A percentile compares a stretch with the other conserved stretches of the same genome.
Evolutionary conservation across 1,140 invertebrate genomes (phyloP).

Genomic region (Lasioglossum albipes): DNA sequence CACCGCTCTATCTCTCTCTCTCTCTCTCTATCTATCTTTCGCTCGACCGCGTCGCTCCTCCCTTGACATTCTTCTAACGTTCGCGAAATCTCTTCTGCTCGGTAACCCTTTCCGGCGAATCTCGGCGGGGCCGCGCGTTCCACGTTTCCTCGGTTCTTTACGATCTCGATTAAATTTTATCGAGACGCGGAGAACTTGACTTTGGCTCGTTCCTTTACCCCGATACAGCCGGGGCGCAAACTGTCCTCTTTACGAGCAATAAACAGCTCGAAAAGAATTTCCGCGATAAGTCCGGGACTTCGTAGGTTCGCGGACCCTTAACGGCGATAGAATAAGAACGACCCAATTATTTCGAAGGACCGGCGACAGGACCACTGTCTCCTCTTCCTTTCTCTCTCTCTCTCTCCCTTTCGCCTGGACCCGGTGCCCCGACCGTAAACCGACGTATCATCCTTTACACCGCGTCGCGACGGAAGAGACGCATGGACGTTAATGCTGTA

Average conservation of each 20-base stretch:
- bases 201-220: conserved; percentile 25
- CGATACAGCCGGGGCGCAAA: conserved; percentile 26
- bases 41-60: too few species aligned
- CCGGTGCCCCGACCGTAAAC: conserved; percentile 2
- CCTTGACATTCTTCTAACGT: neutral
- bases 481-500: neutral
- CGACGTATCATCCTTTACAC: neutral
- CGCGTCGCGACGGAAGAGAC: neutral
- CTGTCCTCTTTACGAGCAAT: conserved; percentile 39
- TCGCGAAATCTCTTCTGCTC: conserved; percentile 4
- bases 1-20: too few species aligned
- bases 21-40: neutral
- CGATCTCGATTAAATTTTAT: conserved; percentile 46
- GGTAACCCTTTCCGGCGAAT: conserved; percentile 9
- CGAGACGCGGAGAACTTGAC: conserved; percentile 21
- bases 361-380: neutral
- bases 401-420: neutral
- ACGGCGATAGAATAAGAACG: conserved; percentile 44
- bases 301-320: conserved; percentile 20
- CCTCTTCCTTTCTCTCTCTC: too few species aligned
- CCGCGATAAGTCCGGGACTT: conserved; percentile 22
- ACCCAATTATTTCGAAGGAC: conserved; percentile 33
- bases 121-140: neutral
- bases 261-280: conserved; percentile 22
- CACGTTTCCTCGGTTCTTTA: conserved; percentile 45